These are phyloP conservation scores for Philotrypesis tridentata DNA, from an alignment of 1,140 invertebrate species.

Conservation along the genomic window DNA sequence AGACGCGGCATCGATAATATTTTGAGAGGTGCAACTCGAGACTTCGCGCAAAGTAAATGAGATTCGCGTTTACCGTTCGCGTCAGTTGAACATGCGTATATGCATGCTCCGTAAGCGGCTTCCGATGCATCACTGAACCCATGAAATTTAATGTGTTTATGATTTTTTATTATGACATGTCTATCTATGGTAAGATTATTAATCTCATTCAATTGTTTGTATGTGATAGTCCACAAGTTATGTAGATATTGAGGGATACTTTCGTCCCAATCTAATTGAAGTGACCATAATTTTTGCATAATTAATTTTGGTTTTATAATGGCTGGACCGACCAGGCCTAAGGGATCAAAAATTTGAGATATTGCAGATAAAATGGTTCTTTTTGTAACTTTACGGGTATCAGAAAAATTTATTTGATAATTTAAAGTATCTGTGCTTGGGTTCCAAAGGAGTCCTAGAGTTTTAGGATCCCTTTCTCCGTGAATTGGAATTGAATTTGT, in stretches of 20 bases:
- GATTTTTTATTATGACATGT: neutral
- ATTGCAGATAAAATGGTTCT: conserved; percentile 45
- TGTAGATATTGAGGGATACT: neutral
- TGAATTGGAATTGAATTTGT: neutral
- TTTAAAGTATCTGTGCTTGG: conserved; percentile 32
- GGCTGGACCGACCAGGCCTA: neutral
- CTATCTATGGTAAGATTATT: neutral
- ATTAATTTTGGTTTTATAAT: neutral
- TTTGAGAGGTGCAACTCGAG: no score
- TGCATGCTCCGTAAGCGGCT: conserved; percentile 53
- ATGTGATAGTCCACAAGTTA: neutral
- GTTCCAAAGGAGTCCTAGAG: conserved; percentile 53
- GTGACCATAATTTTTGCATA: conserved; percentile 46
- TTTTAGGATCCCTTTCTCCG: conserved; percentile 44
- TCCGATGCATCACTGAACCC: conserved; percentile 9
- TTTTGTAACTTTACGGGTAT: neutral
- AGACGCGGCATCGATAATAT: conserved; percentile 44
- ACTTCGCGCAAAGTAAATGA: no score
- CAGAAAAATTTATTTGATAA: conserved; percentile 9
- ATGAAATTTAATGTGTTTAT: neutral
- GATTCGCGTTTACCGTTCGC: no score
- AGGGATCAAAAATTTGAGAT: conserved; percentile 47
- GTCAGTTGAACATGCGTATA: no score
- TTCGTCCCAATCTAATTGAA: conserved; percentile 50
- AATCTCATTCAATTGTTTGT: neutral